These are phyloP conservation scores for Cephalopterus ornatus DNA, from an alignment of 2,113 vertebrate genomes.

Conservation along the genomic window DNA sequence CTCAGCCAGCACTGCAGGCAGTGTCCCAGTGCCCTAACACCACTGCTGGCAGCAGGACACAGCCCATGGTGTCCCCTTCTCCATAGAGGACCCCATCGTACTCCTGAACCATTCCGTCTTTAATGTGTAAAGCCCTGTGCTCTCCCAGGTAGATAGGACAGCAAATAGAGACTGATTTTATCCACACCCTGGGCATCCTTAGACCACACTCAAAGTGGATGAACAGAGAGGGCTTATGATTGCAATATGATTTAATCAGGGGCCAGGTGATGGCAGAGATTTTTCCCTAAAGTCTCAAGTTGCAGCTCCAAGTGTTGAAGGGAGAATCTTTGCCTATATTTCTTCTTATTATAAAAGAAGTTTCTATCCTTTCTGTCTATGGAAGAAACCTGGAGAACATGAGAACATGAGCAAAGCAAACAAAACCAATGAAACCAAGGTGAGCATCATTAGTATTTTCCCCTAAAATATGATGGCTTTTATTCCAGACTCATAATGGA, in stretches of 20 bases:
- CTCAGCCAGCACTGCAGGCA: background rate
- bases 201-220: accelerated
- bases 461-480: background rate
- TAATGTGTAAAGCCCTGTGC: background rate
- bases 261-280: background rate
- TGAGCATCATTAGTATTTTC: background rate
- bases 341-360: background rate
- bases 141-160: background rate
- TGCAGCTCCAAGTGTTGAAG: background rate
- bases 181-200: accelerated
- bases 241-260: background rate
- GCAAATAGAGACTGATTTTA: background rate
- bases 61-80: background rate
- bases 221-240: background rate
- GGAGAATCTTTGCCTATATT: background rate
- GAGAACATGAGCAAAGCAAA: background rate
- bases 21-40: background rate
- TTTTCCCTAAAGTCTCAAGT: background rate
- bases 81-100: background rate
- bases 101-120: background rate
- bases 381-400: background rate
- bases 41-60: background rate
- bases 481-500: background rate
- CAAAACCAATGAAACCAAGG: background rate
- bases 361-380: background rate